phyloP scores from a whole-genome alignment of 2,113 vertebrate species.

The Nipponia nippon region DNA sequence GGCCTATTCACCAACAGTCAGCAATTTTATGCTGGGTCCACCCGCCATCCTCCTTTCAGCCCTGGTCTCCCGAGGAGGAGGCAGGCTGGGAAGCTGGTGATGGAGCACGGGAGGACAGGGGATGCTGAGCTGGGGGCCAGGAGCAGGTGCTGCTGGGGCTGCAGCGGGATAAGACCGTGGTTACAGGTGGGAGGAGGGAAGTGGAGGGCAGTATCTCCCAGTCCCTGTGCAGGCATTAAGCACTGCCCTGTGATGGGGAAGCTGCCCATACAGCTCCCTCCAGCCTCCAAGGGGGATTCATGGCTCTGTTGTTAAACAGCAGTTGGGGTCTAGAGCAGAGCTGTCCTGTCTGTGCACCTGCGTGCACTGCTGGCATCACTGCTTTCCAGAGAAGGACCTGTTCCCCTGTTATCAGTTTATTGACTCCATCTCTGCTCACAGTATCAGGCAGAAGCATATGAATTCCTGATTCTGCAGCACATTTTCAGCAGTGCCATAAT shows the following conservation, averaged over 20 bases:
- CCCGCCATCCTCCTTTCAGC: accelerated
- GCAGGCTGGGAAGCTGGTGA: accelerated
- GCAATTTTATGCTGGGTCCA: accelerated
- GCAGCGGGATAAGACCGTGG: not conserved
- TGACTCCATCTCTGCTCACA: not conserved
- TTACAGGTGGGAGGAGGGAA: not conserved
- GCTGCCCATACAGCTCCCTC: accelerated
- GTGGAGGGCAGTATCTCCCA: not conserved
- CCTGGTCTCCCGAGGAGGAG: not conserved
- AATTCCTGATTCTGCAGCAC: not conserved
- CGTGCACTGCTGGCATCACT: not conserved
- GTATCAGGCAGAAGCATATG: not conserved
- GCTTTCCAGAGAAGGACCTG: not conserved
- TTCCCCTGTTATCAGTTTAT: not conserved
- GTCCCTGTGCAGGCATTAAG: not conserved
- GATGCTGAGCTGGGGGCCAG: not conserved
- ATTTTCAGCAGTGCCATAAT: not conserved
- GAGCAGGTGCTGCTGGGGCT: not conserved
- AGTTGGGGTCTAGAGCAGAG: not conserved
- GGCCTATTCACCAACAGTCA: not conserved
- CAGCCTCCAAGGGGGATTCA: not conserved
- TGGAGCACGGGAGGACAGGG: accelerated
- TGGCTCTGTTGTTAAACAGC: not conserved
- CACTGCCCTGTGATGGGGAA: not conserved
- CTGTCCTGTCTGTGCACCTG: not conserved